phyloP scores from a whole-genome alignment of 2,888 invertebrate genomes.

The Drosophila ezoana region DNA sequence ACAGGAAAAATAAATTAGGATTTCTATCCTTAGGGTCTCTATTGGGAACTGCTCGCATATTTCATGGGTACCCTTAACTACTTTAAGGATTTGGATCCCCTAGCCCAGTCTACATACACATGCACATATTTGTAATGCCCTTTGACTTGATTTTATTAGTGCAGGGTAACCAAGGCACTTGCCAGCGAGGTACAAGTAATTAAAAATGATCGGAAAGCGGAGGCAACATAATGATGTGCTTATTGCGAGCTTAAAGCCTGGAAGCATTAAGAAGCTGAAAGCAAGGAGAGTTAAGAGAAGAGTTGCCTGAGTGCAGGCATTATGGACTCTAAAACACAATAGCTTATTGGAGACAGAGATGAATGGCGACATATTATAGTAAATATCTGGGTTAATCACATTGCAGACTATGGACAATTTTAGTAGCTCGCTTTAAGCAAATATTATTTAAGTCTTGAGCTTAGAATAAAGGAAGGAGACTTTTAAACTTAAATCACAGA shows the following conservation, averaged over 20 bases:
- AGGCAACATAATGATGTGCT: constrained; percentile 59
- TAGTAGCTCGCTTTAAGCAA: too few species aligned
- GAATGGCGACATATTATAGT: constrained; percentile 27
- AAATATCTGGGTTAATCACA: background rate
- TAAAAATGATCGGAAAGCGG: constrained; percentile 65
- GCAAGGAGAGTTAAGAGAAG: background rate
- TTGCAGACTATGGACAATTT: too few species aligned
- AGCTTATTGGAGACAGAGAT: constrained; percentile 39
- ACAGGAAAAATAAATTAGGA: too few species aligned
- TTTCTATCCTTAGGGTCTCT: too few species aligned
- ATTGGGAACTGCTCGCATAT: too few species aligned
- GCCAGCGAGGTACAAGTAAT: constrained; percentile 52
- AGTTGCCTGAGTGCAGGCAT: background rate
- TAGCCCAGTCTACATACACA: background rate
- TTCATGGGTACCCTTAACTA: background rate
- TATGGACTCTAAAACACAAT: constrained; percentile 25
- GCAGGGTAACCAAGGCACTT: constrained; percentile 11
- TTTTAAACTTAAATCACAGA: too few species aligned
- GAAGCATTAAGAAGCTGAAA: constrained; percentile 4
- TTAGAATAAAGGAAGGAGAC: too few species aligned
- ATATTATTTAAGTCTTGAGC: too few species aligned
- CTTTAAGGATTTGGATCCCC: background rate
- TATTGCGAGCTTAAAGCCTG: constrained; percentile 27
- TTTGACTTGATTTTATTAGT: background rate
- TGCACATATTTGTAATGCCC: background rate